Percentiles rank a stretch among this genome's conserved stretches.
phyloP scores from a whole-genome alignment of 30 jellyfish, hydroid and myxozoan species.

The Morbakka virulenta region DNA sequence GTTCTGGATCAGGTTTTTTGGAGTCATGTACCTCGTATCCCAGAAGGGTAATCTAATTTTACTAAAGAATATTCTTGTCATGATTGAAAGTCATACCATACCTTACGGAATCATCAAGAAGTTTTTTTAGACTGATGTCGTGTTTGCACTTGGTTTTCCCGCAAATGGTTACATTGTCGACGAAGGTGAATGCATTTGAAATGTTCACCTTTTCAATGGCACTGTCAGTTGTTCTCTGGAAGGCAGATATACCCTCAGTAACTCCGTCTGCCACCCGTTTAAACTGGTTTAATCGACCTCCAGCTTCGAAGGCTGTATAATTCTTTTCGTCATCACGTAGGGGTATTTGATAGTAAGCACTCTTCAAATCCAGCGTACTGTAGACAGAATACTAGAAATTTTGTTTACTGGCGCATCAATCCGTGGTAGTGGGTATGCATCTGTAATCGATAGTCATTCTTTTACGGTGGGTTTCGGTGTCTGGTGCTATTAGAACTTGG shows the following conservation, averaged over 20 bases:
- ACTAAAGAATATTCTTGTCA: conserved; percentile 45
- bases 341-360: too few relatives aligned
- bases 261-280: conserved; percentile 27
- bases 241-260: conserved; percentile 27
- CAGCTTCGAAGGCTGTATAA: conserved; percentile 56
- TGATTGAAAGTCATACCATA: conserved; percentile 36
- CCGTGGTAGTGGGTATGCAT: too few relatives aligned
- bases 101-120: conserved; percentile 40
- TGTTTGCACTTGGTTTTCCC: conserved; percentile 51
- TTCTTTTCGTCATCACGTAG: neutral
- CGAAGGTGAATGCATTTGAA: conserved; percentile 23
- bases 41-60: conserved; percentile 10
- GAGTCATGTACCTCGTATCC: conserved; percentile 50
- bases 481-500: too few relatives aligned
- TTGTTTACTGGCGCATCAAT: too few relatives aligned
- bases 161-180: conserved; percentile 45
- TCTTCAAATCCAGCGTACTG: conserved; percentile 37
- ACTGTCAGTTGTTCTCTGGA: conserved; percentile 36
- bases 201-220: neutral
- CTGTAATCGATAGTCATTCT: too few relatives aligned
- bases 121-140: conserved; percentile 40
- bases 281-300: conserved; percentile 12
- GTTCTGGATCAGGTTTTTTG: conserved; percentile 71
- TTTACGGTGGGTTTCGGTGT: conserved; percentile 1
- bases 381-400: conserved; percentile 21